A percentile compares a stretch with the other conserved stretches of the same genome.
Conservation (phyloP, 2,113 vertebrate genomes). For the Malurus elegans region DNA sequence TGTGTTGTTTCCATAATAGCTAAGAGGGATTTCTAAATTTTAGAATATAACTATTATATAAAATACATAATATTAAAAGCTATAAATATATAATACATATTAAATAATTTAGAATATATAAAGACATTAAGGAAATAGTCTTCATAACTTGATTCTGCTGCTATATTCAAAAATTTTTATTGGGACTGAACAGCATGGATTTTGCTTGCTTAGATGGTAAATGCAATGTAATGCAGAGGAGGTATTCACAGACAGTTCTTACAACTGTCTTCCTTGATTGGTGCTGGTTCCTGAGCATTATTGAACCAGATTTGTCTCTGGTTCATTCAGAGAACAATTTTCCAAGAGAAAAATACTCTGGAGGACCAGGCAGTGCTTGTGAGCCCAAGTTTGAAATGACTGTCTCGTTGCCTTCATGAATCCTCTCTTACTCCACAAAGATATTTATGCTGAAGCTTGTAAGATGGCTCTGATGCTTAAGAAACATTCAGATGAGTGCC, state of each 20-base stretch:
- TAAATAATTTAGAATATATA: background rate
- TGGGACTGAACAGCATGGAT: background rate
- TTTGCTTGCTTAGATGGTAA: background rate
- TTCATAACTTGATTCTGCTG: background rate
- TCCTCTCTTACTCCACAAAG: background rate
- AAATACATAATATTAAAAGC: background rate
- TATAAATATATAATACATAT: background rate
- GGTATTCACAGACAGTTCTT: background rate
- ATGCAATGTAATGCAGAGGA: background rate
- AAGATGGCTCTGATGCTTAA: background rate
- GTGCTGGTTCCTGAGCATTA: background rate
- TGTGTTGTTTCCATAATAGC: background rate
- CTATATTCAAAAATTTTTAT: background rate
- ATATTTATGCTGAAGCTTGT: background rate
- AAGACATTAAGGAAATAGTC: background rate
- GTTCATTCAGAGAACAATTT: background rate
- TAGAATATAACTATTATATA: background rate
- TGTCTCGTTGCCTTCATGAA: background rate
- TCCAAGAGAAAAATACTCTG: background rate
- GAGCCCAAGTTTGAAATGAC: background rate
- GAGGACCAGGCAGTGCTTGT: background rate
- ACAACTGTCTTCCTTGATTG: background rate
- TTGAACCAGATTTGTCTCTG: background rate
- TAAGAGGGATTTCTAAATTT: background rate
- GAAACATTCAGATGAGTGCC: background rate